A percentile compares a stretch with the other conserved stretches of the same genome.
Conservation (phyloP, 2,888 invertebrate species). For the Salticus scenicus region DNA sequence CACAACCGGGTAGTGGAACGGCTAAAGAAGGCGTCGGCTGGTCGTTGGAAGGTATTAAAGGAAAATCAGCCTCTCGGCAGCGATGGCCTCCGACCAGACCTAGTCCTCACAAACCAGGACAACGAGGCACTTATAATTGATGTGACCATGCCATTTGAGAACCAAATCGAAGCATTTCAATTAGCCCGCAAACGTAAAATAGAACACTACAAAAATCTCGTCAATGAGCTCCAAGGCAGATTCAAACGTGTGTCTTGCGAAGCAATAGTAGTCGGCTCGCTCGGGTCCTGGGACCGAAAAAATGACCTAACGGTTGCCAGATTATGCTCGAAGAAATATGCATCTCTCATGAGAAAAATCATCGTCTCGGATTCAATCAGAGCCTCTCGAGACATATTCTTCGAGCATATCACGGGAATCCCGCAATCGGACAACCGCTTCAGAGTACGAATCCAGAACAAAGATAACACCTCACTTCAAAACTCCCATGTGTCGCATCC, state of each 20-base stretch:
- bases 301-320: not conserved
- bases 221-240: not conserved
- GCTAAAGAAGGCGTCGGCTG: not conserved
- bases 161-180: not conserved
- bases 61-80: not conserved
- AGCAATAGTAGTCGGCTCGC: not conserved
- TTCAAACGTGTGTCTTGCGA: not conserved
- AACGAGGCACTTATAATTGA: not conserved
- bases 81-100: not conserved
- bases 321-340: not conserved
- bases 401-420: constrained; percentile 11
- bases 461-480: too few species aligned
- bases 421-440: too few species aligned
- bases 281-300: not conserved
- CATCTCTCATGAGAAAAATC: not conserved
- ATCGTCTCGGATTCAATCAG: not conserved
- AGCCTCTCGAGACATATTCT: not conserved
- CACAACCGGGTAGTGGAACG: not conserved
- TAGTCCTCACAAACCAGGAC: not conserved
- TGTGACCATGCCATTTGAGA: constrained; percentile 15
- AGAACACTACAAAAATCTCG: not conserved
- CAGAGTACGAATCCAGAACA: too few species aligned
- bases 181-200: not conserved
- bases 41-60: not conserved
- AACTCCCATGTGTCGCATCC: too few species aligned